Evolutionary conservation across 1,140 invertebrate genomes (phyloP).

Genomic region (Ceratina japonica): DNA sequence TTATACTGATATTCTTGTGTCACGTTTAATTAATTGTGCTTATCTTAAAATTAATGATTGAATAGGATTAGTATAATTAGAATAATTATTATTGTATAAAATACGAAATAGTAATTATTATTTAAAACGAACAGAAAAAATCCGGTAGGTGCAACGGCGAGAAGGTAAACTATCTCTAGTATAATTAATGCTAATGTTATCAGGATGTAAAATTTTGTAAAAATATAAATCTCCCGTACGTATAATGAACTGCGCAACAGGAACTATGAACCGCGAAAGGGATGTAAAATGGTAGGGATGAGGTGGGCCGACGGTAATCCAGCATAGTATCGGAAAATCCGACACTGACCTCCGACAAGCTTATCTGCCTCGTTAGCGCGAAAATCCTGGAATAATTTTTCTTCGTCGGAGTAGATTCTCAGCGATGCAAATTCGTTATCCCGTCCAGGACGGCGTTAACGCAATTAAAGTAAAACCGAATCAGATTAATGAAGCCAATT

Average conservation of each 20-base stretch:
- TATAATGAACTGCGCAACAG: conserved; percentile 11
- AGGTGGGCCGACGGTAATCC: conserved; percentile 49
- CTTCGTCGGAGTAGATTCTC: conserved; percentile 33
- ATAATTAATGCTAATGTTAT: neutral
- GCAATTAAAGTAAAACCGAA: conserved; percentile 61
- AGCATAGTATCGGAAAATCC: conserved; percentile 61
- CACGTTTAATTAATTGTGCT: no score
- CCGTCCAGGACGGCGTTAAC: conserved; percentile 24
- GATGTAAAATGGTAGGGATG: neutral
- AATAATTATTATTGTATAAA: no score
- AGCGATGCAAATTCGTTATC: conserved; percentile 58
- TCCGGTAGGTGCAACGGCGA: no score
- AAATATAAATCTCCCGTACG: neutral
- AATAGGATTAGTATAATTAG: no score
- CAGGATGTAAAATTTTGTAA: neutral
- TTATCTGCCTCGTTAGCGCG: conserved; percentile 61
- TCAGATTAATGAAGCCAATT: conserved; percentile 57
- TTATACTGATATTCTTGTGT: no score
- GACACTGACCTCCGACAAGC: conserved; percentile 57
- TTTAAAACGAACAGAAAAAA: no score
- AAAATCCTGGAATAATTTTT: conserved; percentile 59
- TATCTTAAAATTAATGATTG: no score
- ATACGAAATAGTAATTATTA: no score
- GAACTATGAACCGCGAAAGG: neutral
- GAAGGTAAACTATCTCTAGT: no score